Conservation (phyloP, 2,888 invertebrate species). For the Oligia fasciuncula region DNA sequence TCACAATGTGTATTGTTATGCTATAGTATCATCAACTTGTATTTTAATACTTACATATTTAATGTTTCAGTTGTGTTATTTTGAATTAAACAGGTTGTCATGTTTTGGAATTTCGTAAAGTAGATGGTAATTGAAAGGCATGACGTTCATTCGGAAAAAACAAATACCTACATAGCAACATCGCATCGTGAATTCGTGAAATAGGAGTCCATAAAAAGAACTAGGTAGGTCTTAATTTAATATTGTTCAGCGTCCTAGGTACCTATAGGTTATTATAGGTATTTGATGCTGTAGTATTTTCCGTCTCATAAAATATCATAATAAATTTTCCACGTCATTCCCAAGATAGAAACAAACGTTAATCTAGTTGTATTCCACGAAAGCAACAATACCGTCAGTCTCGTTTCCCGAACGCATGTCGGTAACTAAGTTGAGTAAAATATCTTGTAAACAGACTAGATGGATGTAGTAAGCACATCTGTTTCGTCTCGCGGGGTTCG, state of each 20-base stretch:
- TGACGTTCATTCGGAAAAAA: not conserved
- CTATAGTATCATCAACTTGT: constrained; percentile 46
- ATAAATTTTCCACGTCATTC: not conserved
- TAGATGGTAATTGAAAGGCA: not conserved
- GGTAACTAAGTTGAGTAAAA: constrained; percentile 60
- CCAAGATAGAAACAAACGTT: constrained; percentile 9
- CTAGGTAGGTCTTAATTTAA: not conserved
- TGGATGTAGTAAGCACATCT: constrained; percentile 77
- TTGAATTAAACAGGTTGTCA: not conserved
- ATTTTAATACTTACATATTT: constrained; percentile 29
- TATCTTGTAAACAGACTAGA: constrained; percentile 75
- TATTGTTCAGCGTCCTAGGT: not conserved
- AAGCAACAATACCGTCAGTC: constrained; percentile 26
- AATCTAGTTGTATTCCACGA: constrained; percentile 30
- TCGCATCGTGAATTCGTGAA: not conserved
- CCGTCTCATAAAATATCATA: not conserved
- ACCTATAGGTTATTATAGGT: not conserved
- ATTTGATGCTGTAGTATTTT: not conserved
- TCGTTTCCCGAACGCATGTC: constrained; percentile 27
- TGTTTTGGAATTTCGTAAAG: not conserved
- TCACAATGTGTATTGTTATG: constrained; percentile 51
- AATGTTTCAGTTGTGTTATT: constrained; percentile 18
- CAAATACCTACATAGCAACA: not conserved
- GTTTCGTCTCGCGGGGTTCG: constrained; percentile 75
- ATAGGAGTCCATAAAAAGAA: not conserved